Conservation (phyloP, 2,113 vertebrate species). For the Sterrhoptilus dennistouni region DNA sequence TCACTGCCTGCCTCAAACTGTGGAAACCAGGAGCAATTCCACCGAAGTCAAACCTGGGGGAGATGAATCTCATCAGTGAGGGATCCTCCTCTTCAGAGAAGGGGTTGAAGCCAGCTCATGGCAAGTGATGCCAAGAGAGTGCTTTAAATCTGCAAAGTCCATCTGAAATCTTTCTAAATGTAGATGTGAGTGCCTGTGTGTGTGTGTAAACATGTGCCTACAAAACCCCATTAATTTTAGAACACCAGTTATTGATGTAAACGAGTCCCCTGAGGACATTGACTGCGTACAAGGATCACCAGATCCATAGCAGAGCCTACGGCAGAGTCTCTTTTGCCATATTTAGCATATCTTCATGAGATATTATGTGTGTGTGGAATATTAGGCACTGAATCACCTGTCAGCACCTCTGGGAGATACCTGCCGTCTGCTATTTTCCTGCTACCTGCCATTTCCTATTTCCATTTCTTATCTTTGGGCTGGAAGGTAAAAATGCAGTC, state of each 20-base stretch:
- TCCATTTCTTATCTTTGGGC: background rate
- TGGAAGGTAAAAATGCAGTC: background rate
- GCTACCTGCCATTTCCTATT: background rate
- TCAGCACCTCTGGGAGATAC: background rate
- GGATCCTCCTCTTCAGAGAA: background rate
- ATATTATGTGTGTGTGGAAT: background rate
- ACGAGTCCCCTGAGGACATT: background rate
- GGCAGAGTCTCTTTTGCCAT: background rate
- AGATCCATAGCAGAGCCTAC: background rate
- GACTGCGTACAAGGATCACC: background rate
- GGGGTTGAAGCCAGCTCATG: background rate
- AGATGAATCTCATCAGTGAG: background rate
- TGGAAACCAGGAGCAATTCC: background rate
- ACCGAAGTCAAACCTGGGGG: background rate
- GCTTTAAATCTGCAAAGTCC: background rate
- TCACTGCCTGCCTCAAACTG: background rate
- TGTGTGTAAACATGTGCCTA: background rate
- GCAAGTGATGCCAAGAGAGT: background rate
- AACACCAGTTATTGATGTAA: background rate
- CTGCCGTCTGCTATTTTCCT: background rate
- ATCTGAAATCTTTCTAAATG: background rate
- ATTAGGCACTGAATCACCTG: background rate
- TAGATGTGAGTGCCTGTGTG: background rate
- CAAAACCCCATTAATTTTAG: background rate
- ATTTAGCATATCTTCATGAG: background rate